A percentile compares a stretch with the other conserved stretches of the same genome.
phyloP scores from a whole-genome alignment of 2,888 invertebrate genomes.

The Chirona hameri region DNA sequence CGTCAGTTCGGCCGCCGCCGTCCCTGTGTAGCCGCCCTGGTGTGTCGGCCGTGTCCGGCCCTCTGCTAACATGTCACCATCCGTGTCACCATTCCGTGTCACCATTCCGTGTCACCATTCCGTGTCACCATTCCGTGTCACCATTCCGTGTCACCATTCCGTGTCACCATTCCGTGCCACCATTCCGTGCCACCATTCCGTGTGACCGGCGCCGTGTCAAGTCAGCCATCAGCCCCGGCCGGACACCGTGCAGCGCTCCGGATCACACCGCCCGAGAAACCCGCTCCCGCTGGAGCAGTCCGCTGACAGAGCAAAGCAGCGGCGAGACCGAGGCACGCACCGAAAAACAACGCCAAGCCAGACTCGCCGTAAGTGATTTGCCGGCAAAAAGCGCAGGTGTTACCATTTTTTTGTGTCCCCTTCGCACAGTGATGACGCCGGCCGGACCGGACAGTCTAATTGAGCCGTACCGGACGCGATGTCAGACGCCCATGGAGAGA shows the following conservation, averaged over 20 bases:
- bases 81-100: too few relatives aligned
- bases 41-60: not conserved
- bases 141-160: not conserved
- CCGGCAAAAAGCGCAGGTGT: conserved; percentile 1
- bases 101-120: not conserved
- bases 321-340: not conserved
- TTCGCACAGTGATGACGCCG: not conserved
- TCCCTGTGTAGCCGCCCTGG: not conserved
- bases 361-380: not conserved
- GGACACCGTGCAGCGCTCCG: not conserved
- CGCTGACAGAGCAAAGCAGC: not conserved
- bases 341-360: not conserved
- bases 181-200: too few relatives aligned
- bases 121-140: too few relatives aligned
- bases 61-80: too few relatives aligned
- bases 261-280: not conserved
- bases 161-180: too few relatives aligned
- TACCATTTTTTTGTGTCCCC: not conserved
- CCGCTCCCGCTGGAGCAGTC: not conserved
- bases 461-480: not conserved
- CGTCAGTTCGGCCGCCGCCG: too few relatives aligned
- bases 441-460: not conserved
- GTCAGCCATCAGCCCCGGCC: not conserved
- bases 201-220: not conserved
- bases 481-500: not conserved